Conservation (phyloP, 2,888 invertebrate species). For the Phaedon cochleariae region DNA sequence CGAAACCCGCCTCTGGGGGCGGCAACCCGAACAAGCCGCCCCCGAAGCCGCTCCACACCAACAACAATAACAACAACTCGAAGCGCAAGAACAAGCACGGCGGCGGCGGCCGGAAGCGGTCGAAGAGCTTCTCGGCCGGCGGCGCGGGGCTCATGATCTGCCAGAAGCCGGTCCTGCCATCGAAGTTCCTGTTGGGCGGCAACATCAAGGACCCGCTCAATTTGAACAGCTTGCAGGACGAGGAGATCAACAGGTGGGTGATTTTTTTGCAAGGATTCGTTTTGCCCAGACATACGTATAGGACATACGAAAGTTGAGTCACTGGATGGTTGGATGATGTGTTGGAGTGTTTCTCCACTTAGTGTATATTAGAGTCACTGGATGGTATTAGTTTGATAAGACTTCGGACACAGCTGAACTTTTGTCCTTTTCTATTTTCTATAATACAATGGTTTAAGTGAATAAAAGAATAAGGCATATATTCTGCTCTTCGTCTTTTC, state of each 20-base stretch:
- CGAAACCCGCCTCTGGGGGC: constrained; percentile 15
- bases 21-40: constrained; percentile 31
- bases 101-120: constrained; percentile 69
- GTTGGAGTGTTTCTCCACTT: too few species aligned
- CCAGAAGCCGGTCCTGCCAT: constrained; percentile 85
- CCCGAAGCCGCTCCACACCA: constrained; percentile 29
- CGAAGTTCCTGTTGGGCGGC: constrained; percentile 92
- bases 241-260: constrained; percentile 65
- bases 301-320: too few species aligned
- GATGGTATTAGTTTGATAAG: too few species aligned
- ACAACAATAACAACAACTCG: constrained; percentile 34
- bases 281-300: too few species aligned
- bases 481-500: too few species aligned
- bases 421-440: too few species aligned
- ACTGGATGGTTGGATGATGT: too few species aligned
- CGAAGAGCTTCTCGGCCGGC: constrained; percentile 69
- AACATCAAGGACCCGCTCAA: constrained; percentile 96
- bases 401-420: too few species aligned
- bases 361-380: too few species aligned
- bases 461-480: too few species aligned
- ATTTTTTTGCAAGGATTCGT: too few species aligned
- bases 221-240: constrained; percentile 88
- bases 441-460: too few species aligned
- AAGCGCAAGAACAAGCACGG: constrained; percentile 58
- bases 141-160: constrained; percentile 58